Evolutionary conservation across 2,797 vertebrate species (phyloP).

Genomic region (Neostethus bicornis): DNA sequence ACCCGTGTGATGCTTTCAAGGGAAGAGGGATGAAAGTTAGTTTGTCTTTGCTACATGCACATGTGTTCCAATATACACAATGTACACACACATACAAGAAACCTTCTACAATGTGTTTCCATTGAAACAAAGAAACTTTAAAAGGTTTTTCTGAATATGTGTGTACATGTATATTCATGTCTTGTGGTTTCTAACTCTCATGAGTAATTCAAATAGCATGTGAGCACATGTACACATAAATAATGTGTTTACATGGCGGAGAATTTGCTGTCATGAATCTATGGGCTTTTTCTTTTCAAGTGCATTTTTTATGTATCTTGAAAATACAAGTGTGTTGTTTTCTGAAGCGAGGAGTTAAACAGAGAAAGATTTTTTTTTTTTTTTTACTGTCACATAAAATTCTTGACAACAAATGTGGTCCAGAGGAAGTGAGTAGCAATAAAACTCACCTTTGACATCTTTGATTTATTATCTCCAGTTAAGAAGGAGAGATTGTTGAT

Average conservation of each 20-base stretch:
- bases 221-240: slow-evolving; percentile 36
- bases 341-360: background rate
- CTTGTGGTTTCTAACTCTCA: background rate
- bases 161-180: slow-evolving; percentile 8
- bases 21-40: slow-evolving; percentile 43
- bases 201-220: slow-evolving; percentile 25
- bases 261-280: slow-evolving; percentile 32
- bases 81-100: slow-evolving; percentile 22
- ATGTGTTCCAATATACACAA: slow-evolving; percentile 17
- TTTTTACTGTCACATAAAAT: too few relatives aligned
- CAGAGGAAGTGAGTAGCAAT: background rate
- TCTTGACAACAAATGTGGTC: too few relatives aligned
- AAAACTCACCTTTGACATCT: slow-evolving; percentile 94
- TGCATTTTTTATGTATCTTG: background rate
- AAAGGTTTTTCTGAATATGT: slow-evolving; percentile 4
- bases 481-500: slow-evolving; percentile 99
- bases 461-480: slow-evolving; percentile 97
- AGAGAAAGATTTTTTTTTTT: background rate
- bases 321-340: slow-evolving; percentile 1
- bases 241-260: slow-evolving; percentile 25
- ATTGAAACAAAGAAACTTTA: background rate
- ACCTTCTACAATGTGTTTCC: too few relatives aligned
- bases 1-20: slow-evolving; percentile 11
- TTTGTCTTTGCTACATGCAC: slow-evolving; percentile 27
- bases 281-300: slow-evolving; percentile 1